Percentiles rank a stretch among this genome's conserved stretches.
phyloP scores from a whole-genome alignment of 35 echinoderm and acorn worm species.

The Ophiothrix spiculata region DNA sequence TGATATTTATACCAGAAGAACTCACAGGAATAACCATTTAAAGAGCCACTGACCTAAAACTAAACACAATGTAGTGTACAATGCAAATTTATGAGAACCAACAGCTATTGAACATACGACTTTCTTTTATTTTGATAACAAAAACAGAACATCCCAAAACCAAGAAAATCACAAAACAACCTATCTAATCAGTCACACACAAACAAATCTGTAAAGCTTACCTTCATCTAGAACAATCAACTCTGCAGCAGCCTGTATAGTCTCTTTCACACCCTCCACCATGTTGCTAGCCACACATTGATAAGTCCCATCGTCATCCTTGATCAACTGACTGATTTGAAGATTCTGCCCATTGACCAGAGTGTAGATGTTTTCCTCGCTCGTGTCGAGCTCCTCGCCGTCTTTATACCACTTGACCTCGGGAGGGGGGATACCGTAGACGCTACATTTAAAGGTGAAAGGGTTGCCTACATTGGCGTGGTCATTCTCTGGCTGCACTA shows the following conservation, averaged over 20 bases:
- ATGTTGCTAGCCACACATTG: conserved; percentile 1
- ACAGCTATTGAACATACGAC: no score
- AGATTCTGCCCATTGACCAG: background rate
- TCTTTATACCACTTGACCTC: background rate
- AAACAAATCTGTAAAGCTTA: background rate
- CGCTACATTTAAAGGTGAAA: background rate
- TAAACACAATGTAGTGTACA: no score
- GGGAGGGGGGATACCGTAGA: background rate
- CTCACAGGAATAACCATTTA: no score
- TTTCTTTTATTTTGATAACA: no score
- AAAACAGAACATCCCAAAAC: no score
- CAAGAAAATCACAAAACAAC: no score
- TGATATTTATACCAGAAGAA: no score
- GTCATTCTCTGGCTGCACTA: background rate
- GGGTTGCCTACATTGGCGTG: conserved; percentile 2
- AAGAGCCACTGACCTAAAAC: no score
- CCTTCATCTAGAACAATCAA: conserved; percentile 1
- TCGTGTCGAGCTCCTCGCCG: background rate
- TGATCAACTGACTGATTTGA: background rate
- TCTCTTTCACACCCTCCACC: conserved; percentile 2
- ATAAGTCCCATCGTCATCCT: background rate
- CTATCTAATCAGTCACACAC: no score
- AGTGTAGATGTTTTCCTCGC: background rate
- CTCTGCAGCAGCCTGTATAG: background rate
- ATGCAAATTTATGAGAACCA: no score